Evolutionary conservation across 2,797 vertebrate species (phyloP).

Genomic region (Arnoldichthys spilopterus): DNA sequence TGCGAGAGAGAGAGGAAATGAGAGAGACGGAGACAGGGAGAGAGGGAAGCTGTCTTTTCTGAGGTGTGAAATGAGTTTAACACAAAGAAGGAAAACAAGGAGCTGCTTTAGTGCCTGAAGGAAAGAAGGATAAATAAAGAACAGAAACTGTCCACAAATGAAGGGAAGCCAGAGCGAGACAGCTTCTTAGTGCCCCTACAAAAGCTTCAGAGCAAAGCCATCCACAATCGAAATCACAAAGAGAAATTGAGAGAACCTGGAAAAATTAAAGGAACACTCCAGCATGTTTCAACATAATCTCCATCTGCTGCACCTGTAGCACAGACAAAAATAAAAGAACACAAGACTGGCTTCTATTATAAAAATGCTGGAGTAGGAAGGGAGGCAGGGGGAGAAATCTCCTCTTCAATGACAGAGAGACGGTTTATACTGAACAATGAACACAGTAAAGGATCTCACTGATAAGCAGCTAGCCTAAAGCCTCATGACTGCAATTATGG

Average conservation of each 20-base stretch:
- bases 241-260: not conserved
- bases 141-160: not conserved
- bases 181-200: not conserved
- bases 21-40: not conserved
- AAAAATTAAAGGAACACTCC: not conserved
- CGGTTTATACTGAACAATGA: not conserved
- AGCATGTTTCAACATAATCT: not conserved
- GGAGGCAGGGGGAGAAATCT: not conserved
- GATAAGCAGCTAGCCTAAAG: not conserved
- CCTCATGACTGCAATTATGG: not conserved
- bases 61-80: conserved; percentile 9
- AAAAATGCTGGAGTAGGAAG: not conserved
- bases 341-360: not conserved
- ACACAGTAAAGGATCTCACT: not conserved
- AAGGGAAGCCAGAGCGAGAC: not conserved
- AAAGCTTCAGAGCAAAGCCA: not conserved
- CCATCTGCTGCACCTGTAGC: not conserved
- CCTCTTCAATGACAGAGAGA: not conserved
- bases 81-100: conserved; percentile 4
- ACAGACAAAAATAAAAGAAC: not conserved
- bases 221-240: not conserved
- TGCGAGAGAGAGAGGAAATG: not conserved
- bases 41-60: not conserved
- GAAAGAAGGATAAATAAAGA: conserved; percentile 39
- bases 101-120: conserved; percentile 3